phyloP scores from a whole-genome alignment of 2,888 invertebrate genomes.

The Lypha dubia region DNA sequence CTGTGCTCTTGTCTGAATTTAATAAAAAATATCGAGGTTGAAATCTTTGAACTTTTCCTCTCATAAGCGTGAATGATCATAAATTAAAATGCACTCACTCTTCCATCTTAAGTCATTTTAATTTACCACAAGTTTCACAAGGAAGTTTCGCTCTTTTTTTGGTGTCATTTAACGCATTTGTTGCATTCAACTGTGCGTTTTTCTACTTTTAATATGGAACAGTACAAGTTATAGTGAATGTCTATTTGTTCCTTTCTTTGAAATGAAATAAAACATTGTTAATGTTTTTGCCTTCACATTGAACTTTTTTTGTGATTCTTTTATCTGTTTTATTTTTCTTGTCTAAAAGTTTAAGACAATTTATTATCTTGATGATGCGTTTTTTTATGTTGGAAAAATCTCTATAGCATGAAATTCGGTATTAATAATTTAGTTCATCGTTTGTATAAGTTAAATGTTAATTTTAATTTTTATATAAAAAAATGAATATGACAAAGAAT shows the following conservation, averaged over 20 bases:
- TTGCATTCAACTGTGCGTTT: conserved; percentile 61
- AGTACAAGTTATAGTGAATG: neutral
- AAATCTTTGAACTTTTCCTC: too few relatives aligned
- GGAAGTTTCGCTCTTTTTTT: conserved; percentile 69
- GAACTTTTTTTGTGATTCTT: conserved; percentile 50
- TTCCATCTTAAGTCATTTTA: conserved; percentile 43
- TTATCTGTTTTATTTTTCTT: conserved; percentile 33
- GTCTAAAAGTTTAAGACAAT: conserved; percentile 56
- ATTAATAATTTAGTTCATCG: neutral
- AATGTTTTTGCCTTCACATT: conserved; percentile 54
- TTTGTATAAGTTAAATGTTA: neutral
- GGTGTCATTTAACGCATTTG: conserved; percentile 69
- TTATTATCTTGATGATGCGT: conserved; percentile 42
- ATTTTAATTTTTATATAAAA: too few relatives aligned
- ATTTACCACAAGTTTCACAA: conserved; percentile 69
- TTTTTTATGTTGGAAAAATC: conserved; percentile 17
- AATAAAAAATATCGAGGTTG: too few relatives aligned
- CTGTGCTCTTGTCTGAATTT: too few relatives aligned
- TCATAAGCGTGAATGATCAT: neutral
- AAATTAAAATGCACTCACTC: neutral
- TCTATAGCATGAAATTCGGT: neutral
- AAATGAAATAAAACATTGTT: conserved; percentile 26
- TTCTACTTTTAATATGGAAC: conserved; percentile 29
- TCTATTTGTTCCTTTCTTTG: neutral
- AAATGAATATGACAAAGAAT: too few relatives aligned